Percentiles rank a stretch among this genome's conserved stretches.
These are phyloP conservation scores for Sinocyclocheilus anshuiensis DNA, from an alignment of 2,113 vertebrate species.

Conservation along the genomic window DNA sequence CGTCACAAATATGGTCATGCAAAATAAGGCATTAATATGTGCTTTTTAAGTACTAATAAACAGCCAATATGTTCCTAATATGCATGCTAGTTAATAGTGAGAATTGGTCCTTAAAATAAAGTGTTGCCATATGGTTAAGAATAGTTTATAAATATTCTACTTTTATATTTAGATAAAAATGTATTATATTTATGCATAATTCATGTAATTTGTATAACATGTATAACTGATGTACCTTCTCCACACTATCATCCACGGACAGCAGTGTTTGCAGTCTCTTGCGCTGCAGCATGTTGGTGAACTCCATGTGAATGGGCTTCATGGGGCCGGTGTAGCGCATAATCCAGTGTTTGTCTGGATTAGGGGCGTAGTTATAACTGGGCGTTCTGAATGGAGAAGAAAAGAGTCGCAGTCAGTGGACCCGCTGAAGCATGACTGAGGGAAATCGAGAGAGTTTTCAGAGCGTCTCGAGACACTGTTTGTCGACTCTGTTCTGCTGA, in stretches of 20 bases:
- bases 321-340: constrained; percentile 96
- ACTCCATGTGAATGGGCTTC: constrained; percentile 98
- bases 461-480: constrained; percentile 4
- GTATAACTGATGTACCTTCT: constrained; percentile 75
- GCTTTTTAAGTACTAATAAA: no score
- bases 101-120: no score
- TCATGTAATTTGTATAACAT: neutral
- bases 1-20: no score
- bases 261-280: constrained; percentile 93
- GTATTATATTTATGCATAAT: no score
- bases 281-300: constrained; percentile 95
- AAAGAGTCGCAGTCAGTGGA: neutral
- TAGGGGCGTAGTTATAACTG: constrained; percentile 93
- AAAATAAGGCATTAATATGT: no score
- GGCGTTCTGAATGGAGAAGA: constrained; percentile 79
- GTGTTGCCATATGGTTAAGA: no score
- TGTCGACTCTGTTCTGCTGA: neutral
- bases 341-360: constrained; percentile 97
- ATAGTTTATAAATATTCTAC: no score
- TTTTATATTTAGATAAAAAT: no score
- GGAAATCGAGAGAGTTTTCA: neutral
- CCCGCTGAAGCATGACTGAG: neutral
- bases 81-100: no score
- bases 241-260: constrained; percentile 94
- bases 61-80: no score